A percentile compares a stretch with the other conserved stretches of the same genome.
phyloP scores from a whole-genome alignment of 2,888 invertebrate species.

The Lepidocyrtoides sp. region DNA sequence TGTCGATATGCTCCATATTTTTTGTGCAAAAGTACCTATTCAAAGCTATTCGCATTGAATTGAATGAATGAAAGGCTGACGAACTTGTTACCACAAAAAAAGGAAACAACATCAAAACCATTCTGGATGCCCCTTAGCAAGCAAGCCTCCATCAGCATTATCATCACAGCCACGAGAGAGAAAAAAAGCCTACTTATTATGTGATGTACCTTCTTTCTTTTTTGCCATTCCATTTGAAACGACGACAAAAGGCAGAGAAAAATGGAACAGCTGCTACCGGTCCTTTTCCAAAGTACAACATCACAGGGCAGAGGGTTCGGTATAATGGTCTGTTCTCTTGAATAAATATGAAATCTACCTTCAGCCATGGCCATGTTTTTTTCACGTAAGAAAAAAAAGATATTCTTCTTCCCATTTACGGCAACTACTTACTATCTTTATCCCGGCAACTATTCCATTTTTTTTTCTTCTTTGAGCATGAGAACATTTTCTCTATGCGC shows the following conservation, averaged over 20 bases:
- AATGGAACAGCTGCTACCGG: constrained; percentile 55
- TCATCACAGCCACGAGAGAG: neutral
- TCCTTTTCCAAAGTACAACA: neutral
- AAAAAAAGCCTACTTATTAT: neutral
- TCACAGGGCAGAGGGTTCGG: neutral
- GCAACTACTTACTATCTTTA: neutral
- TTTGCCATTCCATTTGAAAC: constrained; percentile 6
- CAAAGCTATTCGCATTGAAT: neutral
- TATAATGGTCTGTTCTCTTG: neutral
- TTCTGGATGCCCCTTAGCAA: neutral
- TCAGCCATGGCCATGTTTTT: neutral
- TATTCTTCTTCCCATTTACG: neutral
- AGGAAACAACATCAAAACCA: neutral
- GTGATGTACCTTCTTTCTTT: constrained; percentile 4
- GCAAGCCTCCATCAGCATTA: neutral
- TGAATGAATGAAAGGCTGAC: constrained; percentile 41
- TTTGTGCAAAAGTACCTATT: neutral
- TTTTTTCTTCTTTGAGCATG: constrained; percentile 20
- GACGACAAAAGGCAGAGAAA: constrained; percentile 35
- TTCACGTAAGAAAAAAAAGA: neutral
- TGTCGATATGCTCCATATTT: constrained; percentile 23
- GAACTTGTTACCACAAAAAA: constrained; percentile 63
- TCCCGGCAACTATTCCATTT: neutral
- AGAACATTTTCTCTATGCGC: neutral
- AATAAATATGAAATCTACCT: neutral